Evolutionary conservation across 35 echinoderm and acorn worm genomes (phyloP).

Genomic region (Anneissia japonica): DNA sequence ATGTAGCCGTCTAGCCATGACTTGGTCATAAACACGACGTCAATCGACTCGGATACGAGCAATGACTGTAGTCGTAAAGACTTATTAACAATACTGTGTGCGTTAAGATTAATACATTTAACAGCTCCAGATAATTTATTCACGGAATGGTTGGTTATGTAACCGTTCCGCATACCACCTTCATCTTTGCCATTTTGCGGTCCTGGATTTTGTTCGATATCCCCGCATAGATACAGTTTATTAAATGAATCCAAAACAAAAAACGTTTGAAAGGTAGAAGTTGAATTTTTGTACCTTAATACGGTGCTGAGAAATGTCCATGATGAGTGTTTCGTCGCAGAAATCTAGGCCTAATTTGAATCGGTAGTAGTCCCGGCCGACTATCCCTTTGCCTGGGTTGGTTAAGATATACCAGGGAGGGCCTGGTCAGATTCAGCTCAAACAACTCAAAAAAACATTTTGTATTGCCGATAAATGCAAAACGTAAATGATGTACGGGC

Average conservation of each 20-base stretch:
- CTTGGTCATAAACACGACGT: conserved; percentile 4
- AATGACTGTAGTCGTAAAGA: background rate
- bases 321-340: too few species aligned
- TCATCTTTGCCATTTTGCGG: background rate
- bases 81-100: background rate
- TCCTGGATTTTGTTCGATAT: background rate
- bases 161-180: background rate
- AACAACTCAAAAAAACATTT: too few species aligned
- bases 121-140: background rate
- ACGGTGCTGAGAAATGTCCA: background rate
- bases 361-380: too few species aligned
- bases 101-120: background rate
- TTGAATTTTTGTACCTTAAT: background rate
- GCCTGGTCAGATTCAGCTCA: too few species aligned
- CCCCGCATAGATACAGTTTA: background rate
- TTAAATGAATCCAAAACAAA: background rate
- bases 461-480: too few species aligned
- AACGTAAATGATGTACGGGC: too few species aligned
- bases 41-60: background rate
- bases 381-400: too few species aligned
- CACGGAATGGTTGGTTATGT: background rate
- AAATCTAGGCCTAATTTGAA: too few species aligned
- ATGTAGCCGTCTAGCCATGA: conserved; percentile 19
- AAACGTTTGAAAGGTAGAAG: background rate
- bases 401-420: too few species aligned